A percentile compares a stretch with the other conserved stretches of the same genome.
Evolutionary conservation across 2,888 invertebrate species (phyloP).

Genomic region (Exocentrus adspersus): DNA sequence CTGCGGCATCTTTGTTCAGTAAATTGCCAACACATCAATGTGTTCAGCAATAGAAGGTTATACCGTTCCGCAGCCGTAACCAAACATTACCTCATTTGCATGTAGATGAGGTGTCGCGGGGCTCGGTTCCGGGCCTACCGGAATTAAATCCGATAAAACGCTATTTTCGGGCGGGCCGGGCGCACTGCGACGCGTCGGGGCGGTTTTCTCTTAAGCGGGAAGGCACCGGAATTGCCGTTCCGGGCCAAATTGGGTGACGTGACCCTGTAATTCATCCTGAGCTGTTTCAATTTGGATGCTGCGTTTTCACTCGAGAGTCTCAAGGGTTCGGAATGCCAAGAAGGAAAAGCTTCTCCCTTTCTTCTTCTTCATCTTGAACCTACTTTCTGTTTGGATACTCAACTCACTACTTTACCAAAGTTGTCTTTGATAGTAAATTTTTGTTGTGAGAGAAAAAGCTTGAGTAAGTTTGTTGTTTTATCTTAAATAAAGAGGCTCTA

Average conservation of each 20-base stretch:
- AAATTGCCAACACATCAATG: slow-evolving; percentile 49
- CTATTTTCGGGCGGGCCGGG: slow-evolving; percentile 16
- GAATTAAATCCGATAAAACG: slow-evolving; percentile 46
- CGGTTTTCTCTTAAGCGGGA: not conserved
- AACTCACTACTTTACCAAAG: no score
- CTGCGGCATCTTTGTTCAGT: slow-evolving; percentile 48
- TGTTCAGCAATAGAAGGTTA: slow-evolving; percentile 48
- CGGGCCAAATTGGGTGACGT: not conserved
- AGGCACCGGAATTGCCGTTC: not conserved
- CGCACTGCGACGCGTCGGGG: not conserved
- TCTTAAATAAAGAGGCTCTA: no score
- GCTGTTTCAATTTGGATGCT: not conserved
- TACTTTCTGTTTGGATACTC: no score
- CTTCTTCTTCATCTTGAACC: no score
- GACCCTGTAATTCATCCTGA: not conserved
- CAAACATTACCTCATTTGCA: slow-evolving; percentile 61
- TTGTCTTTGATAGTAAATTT: no score
- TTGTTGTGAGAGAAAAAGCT: no score
- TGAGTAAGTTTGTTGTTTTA: no score
- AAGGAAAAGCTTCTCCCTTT: no score
- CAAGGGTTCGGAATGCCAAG: no score
- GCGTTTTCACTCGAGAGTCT: no score
- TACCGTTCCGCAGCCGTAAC: slow-evolving; percentile 50
- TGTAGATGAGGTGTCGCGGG: slow-evolving; percentile 61
- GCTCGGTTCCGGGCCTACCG: slow-evolving; percentile 49